Evolutionary conservation across 2,888 invertebrate genomes (phyloP).

Genomic region (Lathronympha strigana): DNA sequence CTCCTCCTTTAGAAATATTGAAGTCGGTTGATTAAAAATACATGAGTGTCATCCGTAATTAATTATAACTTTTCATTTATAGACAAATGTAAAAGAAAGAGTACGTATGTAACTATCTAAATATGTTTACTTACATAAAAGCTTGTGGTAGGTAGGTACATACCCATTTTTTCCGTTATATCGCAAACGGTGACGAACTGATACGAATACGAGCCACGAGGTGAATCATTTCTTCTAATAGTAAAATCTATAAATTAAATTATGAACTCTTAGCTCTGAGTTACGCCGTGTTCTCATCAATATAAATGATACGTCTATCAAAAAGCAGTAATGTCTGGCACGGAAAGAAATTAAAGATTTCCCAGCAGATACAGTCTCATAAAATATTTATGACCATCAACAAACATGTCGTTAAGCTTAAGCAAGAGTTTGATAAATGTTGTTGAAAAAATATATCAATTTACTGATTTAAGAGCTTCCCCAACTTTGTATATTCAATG

Average conservation of each 20-base stretch:
- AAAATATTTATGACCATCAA: slow-evolving; percentile 40
- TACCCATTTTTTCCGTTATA: no score
- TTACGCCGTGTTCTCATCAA: slow-evolving; percentile 10
- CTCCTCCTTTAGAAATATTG: no score
- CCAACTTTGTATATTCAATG: not conserved
- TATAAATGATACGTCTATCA: slow-evolving; percentile 31
- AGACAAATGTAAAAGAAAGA: no score
- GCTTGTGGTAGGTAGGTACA: no score
- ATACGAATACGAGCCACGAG: no score
- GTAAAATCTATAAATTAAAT: slow-evolving; percentile 3
- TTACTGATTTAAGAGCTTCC: slow-evolving; percentile 14
- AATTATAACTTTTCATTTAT: no score
- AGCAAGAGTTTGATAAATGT: slow-evolving; percentile 29
- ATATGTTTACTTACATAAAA: no score
- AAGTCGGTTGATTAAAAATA: no score
- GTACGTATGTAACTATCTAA: no score
- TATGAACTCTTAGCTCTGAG: not conserved
- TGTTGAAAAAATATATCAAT: slow-evolving; percentile 35
- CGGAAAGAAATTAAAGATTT: slow-evolving; percentile 34
- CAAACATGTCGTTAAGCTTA: slow-evolving; percentile 33
- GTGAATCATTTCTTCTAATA: not conserved
- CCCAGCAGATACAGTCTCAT: slow-evolving; percentile 35
- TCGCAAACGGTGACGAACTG: no score
- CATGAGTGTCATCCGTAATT: no score
- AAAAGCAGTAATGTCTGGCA: slow-evolving; percentile 32